Percentiles rank a stretch among this genome's conserved stretches.
Conservation (phyloP, 1,140 invertebrate species). For the Eueides isabella region DNA sequence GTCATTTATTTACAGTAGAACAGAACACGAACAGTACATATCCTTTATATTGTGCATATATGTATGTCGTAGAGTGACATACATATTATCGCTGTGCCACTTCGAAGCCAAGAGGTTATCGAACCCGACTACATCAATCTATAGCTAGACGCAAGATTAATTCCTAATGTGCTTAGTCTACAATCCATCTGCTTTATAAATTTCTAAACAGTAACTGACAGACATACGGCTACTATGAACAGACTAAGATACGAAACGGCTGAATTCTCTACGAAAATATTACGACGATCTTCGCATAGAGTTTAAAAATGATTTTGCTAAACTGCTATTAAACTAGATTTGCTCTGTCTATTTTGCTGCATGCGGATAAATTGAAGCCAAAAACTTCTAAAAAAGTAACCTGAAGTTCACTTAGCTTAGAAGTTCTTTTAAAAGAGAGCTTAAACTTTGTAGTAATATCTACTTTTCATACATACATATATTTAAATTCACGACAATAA, state of each 20-base stretch:
- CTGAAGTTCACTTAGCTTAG: too few species aligned
- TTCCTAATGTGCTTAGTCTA: conserved; percentile 12
- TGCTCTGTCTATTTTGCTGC: too few species aligned
- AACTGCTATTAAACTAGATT: too few species aligned
- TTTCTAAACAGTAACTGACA: conserved; percentile 10
- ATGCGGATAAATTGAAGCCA: too few species aligned
- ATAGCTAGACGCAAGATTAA: neutral
- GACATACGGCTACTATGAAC: neutral
- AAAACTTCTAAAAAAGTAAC: too few species aligned
- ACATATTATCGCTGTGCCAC: neutral
- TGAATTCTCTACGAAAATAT: neutral
- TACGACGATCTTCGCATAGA: neutral
- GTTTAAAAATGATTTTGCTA: neutral
- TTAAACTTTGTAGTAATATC: too few species aligned
- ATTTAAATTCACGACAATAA: too few species aligned
- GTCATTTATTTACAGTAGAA: too few species aligned
- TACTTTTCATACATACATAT: too few species aligned
- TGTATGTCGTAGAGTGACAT: neutral
- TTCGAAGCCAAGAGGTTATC: neutral
- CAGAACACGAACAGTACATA: too few species aligned
- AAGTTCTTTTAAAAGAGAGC: too few species aligned
- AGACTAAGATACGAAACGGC: neutral
- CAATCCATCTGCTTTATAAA: conserved; percentile 4
- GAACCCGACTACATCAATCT: neutral
- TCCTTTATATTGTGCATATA: neutral